These are phyloP conservation scores for Chaetophractus vellerosus DNA, from an alignment of 2,797 vertebrate species.

Conservation along the genomic window DNA sequence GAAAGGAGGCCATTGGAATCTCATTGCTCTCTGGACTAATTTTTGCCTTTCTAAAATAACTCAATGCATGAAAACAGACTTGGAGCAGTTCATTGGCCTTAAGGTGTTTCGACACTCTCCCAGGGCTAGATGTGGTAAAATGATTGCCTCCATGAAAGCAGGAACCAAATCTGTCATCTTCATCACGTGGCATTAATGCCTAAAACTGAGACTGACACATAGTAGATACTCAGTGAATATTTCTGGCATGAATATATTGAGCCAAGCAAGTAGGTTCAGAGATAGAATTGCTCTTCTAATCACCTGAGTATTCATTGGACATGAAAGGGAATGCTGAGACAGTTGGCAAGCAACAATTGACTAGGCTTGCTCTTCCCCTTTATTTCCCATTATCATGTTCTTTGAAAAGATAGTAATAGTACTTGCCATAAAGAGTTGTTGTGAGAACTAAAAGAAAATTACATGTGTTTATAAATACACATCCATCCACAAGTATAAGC, in stretches of 20 bases:
- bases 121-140: background rate
- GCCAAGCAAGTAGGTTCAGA: background rate
- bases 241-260: background rate
- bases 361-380: background rate
- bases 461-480: background rate
- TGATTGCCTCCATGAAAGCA: background rate
- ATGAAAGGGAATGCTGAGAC: background rate
- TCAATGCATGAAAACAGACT: background rate
- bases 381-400: background rate
- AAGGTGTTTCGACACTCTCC: background rate
- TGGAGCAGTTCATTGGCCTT: background rate
- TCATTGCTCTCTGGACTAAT: background rate
- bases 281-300: background rate
- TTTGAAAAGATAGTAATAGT: background rate
- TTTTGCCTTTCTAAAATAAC: constrained; percentile 1
- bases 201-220: background rate
- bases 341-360: background rate
- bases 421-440: background rate
- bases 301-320: background rate
- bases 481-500: background rate
- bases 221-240: background rate
- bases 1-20: background rate
- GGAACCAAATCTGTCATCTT: background rate
- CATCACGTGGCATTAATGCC: background rate
- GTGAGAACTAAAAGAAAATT: background rate